These are phyloP conservation scores for Smutsia temminckii DNA, from an alignment of 2,797 vertebrate genomes.

Conservation along the genomic window DNA sequence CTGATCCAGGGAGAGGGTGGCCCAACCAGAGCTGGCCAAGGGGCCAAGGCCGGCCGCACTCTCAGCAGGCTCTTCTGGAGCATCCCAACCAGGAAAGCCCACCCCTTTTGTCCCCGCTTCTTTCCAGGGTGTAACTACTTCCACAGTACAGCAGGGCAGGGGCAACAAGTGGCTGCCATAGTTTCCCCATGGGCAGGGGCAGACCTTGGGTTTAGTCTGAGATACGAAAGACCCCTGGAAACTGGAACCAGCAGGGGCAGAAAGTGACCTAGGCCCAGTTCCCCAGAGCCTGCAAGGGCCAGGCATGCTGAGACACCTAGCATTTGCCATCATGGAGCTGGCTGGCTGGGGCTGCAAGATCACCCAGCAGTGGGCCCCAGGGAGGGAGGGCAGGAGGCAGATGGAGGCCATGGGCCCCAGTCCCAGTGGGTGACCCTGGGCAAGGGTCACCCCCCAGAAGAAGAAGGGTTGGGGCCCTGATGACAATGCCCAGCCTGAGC, in stretches of 20 bases:
- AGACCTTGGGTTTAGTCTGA: not conserved
- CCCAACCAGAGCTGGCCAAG: not conserved
- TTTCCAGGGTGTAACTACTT: not conserved
- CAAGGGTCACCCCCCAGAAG: not conserved
- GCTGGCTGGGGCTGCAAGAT: not conserved
- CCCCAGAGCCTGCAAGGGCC: not conserved
- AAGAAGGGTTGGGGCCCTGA: not conserved
- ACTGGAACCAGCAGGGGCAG: not conserved
- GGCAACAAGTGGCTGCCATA: not conserved
- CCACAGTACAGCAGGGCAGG: not conserved
- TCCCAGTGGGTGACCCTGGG: not conserved
- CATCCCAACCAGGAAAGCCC: not conserved
- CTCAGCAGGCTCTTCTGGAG: not conserved
- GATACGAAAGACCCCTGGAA: not conserved
- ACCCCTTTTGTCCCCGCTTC: not conserved
- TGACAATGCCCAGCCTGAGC: too few species aligned
- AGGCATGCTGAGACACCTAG: not conserved
- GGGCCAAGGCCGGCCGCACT: not conserved
- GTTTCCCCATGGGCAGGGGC: not conserved
- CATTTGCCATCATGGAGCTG: not conserved
- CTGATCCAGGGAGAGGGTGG: not conserved
- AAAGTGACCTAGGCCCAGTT: not conserved
- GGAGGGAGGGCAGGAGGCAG: not conserved
- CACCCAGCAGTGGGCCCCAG: not conserved
- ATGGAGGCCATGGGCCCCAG: not conserved